Evolutionary conservation across 2,797 vertebrate genomes (phyloP).

Genomic region (Kryptopterus vitreolus): DNA sequence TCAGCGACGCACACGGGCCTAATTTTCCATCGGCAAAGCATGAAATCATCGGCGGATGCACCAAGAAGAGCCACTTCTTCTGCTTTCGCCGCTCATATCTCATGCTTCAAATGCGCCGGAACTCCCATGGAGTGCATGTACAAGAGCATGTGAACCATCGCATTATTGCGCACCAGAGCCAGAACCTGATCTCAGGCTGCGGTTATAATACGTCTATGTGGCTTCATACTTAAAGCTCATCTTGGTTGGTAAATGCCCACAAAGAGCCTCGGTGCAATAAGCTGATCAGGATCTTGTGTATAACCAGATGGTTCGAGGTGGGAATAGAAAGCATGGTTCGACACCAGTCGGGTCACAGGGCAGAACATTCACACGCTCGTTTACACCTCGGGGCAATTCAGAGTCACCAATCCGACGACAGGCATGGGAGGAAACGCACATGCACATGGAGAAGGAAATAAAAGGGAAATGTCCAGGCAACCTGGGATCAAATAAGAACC

Average conservation of each 20-base stretch:
- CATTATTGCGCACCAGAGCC: neutral
- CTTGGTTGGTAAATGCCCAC: neutral
- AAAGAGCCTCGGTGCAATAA: neutral
- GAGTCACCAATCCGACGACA: neutral
- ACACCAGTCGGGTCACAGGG: neutral
- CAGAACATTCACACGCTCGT: neutral
- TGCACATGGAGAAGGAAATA: too few relatives aligned
- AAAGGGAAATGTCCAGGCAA: too few relatives aligned
- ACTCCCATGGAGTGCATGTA: constrained; percentile 60
- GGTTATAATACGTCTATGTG: constrained; percentile 1
- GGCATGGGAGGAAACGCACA: neutral
- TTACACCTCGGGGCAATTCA: too few relatives aligned
- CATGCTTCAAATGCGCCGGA: constrained; percentile 84
- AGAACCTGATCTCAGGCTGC: neutral
- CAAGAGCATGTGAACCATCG: constrained; percentile 21
- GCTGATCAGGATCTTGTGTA: neutral
- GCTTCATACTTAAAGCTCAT: constrained; percentile 12
- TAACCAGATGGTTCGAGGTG: neutral
- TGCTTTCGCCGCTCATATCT: constrained; percentile 46
- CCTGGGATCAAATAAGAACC: too few relatives aligned
- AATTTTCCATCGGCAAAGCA: constrained; percentile 98
- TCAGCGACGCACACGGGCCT: constrained; percentile 87
- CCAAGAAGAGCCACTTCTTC: constrained; percentile 84
- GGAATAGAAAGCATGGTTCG: neutral
- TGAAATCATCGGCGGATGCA: constrained; percentile 95